Evolutionary conservation across 2,888 invertebrate genomes (phyloP), one percentile per base, ranked within the genome.

Genomic region (Omphaloscelis lunosa): DNA sequence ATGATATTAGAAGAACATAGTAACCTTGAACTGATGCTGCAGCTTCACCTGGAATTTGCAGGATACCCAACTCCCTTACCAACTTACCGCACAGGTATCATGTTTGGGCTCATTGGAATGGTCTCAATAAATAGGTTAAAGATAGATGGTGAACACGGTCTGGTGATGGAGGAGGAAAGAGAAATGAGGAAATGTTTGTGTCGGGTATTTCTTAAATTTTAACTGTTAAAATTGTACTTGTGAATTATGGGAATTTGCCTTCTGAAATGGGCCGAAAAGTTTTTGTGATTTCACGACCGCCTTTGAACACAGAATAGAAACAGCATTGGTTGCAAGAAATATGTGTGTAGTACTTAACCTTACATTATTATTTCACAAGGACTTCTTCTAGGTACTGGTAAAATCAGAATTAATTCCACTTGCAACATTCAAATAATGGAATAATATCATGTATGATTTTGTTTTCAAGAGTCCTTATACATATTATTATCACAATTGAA

Each of bases 401-500:
- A 34, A 41, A 20, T 71, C 5, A 71, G 8, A 34, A 48, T 51
- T 45, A 4, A 17, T 17, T 6, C 48, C 53, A 66, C 23, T 53
- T 56, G 17, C 34, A 39, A 68, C 23, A 78, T 45, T 27, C 27
- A 69, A 53, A 69, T 79, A 48, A 69, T 45, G 17, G 23, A 76
- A 69, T 68, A 58, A 58, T 69, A 48, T 58, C 56, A 9, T 34
- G 34, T 53, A 53, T 5, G 8, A 41, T 53, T 71, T 17, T 27
- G 20, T 48, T 27, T 1, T 65, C 8, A 71, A 51, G 72, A 48
- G 45, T 9, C 53, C 23, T 75, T 8, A 15, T 3, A 72, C 9
- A 29, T 48, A 41, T 15, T 51, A 17, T 3, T 48, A 48, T n/a
- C 17, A 48, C 58, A 51, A 27, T 77, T 17, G 51, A 81, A 61